Evolutionary conservation across 2,113 vertebrate genomes (phyloP).

Genomic region (Cololabis saira): DNA sequence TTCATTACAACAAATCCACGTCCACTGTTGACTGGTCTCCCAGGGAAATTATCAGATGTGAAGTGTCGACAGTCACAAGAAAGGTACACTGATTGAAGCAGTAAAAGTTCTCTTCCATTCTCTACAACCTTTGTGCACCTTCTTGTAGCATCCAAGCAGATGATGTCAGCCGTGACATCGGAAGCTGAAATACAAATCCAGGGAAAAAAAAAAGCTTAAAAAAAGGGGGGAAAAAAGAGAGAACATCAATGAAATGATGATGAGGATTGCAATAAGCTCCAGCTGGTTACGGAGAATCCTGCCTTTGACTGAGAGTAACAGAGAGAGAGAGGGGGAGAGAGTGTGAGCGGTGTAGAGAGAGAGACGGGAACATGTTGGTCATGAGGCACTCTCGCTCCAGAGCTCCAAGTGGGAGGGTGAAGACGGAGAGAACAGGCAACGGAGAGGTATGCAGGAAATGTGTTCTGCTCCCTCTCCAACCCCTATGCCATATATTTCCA

Average conservation of each 20-base stretch:
- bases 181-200: conserved; percentile 18
- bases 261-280: conserved; percentile 55
- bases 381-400: conserved; percentile 42
- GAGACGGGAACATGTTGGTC: conserved; percentile 11
- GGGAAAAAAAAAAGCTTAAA: neutral
- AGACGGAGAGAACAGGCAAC: conserved; percentile 19
- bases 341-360: conserved; percentile 27
- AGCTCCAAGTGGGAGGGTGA: conserved; percentile 50
- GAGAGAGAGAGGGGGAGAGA: conserved; percentile 21
- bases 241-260: conserved; percentile 33
- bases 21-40: conserved; percentile 18
- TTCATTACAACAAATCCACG: conserved; percentile 26
- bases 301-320: conserved; percentile 46
- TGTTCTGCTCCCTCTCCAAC: conserved; percentile 33
- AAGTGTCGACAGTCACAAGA: conserved; percentile 13
- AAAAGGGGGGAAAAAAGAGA: conserved; percentile 7
- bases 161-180: conserved; percentile 24
- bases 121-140: conserved; percentile 14
- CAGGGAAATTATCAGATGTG: conserved; percentile 13
- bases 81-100: conserved; percentile 7
- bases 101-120: conserved; percentile 48
- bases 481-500: conserved; percentile 65
- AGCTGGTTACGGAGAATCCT: conserved; percentile 63
- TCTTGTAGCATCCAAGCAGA: conserved; percentile 29
- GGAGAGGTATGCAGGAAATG: conserved; percentile 73